phyloP scores from a whole-genome alignment of 2,113 vertebrate species.

The Panthera tigris region DNA sequence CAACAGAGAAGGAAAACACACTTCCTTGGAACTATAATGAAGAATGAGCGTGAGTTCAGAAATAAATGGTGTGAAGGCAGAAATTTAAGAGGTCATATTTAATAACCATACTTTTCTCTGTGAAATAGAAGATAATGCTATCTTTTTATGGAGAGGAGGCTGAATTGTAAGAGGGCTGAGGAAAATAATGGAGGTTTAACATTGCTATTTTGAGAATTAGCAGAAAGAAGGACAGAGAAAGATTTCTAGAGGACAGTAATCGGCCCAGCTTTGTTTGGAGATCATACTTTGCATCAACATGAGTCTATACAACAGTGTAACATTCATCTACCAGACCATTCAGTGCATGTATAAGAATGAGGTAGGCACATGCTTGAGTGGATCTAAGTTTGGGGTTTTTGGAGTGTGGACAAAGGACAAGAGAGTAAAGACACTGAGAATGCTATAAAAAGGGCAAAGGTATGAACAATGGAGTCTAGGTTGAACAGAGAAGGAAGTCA shows the following conservation, averaged over 20 bases:
- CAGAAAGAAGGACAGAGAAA: not conserved
- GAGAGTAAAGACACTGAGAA: not conserved
- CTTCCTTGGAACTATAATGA: not conserved
- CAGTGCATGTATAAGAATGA: not conserved
- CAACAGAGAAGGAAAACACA: not conserved
- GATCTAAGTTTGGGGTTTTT: not conserved
- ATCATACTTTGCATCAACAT: not conserved
- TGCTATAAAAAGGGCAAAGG: not conserved
- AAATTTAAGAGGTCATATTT: not conserved
- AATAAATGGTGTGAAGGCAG: not conserved
- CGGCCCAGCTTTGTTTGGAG: not conserved
- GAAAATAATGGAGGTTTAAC: not conserved
- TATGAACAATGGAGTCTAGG: not conserved
- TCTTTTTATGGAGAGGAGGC: not conserved
- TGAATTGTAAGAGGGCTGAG: not conserved
- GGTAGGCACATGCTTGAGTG: not conserved
- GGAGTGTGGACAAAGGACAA: not conserved
- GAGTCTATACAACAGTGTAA: not conserved
- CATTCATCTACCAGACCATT: not conserved
- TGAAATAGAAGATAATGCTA: not conserved
- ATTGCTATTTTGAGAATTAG: not conserved
- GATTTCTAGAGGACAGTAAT: not conserved
- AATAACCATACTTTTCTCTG: not conserved
- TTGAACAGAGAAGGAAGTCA: not conserved
- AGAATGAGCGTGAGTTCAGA: not conserved